These are phyloP conservation scores for Calameuta pallipes DNA, from an alignment of 2,888 invertebrate genomes.

Conservation along the genomic window DNA sequence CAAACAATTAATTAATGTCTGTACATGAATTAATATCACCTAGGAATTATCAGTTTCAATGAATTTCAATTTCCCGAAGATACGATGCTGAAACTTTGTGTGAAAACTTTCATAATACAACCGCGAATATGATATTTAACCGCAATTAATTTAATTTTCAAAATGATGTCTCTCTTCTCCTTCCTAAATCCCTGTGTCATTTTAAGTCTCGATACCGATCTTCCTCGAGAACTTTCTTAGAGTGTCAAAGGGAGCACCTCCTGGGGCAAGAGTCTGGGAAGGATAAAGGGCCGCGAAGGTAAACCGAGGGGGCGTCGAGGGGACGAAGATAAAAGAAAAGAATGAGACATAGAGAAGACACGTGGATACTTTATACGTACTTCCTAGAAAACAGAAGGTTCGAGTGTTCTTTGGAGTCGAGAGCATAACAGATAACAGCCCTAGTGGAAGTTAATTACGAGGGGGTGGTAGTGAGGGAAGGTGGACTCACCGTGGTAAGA, in stretches of 20 bases:
- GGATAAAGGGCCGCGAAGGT: neutral
- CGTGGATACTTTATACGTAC: constrained; percentile 33
- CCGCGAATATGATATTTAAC: neutral
- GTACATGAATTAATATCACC: too few relatives aligned
- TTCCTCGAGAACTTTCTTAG: neutral
- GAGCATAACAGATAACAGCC: constrained; percentile 40
- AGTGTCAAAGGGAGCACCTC: neutral
- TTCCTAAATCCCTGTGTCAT: constrained; percentile 4
- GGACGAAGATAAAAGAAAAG: constrained; percentile 20
- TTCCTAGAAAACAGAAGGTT: constrained; percentile 36
- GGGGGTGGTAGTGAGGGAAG: constrained; percentile 33
- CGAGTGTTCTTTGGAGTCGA: constrained; percentile 24
- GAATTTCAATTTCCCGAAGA: neutral
- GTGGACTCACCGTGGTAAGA: constrained; percentile 26
- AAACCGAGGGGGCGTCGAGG: neutral
- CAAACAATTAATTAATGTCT: too few relatives aligned
- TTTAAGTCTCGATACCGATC: constrained; percentile 17
- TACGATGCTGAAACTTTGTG: neutral
- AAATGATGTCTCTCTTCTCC: neutral
- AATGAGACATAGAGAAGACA: constrained; percentile 36
- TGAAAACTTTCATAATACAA: neutral
- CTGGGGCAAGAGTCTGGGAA: neutral
- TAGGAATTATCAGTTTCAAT: neutral
- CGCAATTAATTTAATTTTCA: neutral
- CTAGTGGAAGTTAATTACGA: constrained; percentile 54